Conservation (phyloP, 2,113 vertebrate species). For the Tragulus kanchil region DNA sequence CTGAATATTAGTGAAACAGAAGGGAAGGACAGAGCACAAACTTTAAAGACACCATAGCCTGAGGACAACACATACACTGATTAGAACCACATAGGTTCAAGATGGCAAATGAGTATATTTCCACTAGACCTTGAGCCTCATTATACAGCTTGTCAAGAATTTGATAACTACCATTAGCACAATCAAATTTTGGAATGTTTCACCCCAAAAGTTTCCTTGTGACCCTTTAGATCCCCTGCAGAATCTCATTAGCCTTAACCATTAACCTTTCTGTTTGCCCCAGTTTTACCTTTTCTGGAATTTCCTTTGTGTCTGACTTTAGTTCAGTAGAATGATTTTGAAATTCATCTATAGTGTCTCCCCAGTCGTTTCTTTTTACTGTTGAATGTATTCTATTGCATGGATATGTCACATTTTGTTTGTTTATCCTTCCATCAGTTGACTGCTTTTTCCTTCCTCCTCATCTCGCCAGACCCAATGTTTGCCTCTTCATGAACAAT, state of each 20-base stretch:
- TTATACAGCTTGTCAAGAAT: neutral
- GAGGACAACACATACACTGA: neutral
- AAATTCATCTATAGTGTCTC: neutral
- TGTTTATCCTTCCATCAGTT: neutral
- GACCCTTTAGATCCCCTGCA: accelerated
- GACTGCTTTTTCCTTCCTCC: neutral
- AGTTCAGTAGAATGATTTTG: neutral
- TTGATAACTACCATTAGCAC: neutral
- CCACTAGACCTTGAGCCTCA: neutral
- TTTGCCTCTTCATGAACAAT: neutral
- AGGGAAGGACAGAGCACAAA: neutral
- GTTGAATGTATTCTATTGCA: neutral
- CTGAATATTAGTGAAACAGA: neutral
- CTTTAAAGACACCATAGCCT: neutral
- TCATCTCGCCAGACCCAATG: neutral
- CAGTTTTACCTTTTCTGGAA: neutral
- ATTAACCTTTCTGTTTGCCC: neutral
- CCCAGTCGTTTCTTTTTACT: neutral
- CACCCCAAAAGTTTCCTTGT: neutral
- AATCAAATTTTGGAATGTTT: neutral
- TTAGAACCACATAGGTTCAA: neutral
- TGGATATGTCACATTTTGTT: neutral
- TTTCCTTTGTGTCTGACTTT: neutral
- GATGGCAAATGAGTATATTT: neutral
- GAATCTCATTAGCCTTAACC: neutral